Percentiles rank a stretch among this genome's conserved stretches.
These are phyloP conservation scores for Perca fluviatilis DNA, from an alignment of 2,113 vertebrate species.

Conservation along the genomic window DNA sequence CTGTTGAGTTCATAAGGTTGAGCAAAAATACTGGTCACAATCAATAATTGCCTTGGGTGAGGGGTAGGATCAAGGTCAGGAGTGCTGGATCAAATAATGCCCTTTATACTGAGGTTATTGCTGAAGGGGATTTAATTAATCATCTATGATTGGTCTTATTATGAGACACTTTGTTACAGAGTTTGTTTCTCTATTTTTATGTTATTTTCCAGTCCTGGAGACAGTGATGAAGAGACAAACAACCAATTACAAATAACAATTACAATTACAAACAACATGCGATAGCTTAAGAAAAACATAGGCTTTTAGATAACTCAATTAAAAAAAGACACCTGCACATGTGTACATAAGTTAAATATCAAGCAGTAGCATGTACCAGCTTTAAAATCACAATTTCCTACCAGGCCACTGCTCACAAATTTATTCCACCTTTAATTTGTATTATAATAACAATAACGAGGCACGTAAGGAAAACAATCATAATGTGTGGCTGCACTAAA, in stretches of 20 bases:
- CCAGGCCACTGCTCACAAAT: background rate
- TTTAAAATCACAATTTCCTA: background rate
- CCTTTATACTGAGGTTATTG: constrained; percentile 16
- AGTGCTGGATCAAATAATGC: constrained; percentile 36
- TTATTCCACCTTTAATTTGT: background rate
- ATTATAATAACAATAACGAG: background rate
- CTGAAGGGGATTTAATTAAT: constrained; percentile 38
- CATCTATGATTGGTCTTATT: constrained; percentile 18
- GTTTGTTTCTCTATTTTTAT: constrained; percentile 11
- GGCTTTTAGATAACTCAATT: background rate
- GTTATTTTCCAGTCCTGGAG: background rate
- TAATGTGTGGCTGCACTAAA: background rate
- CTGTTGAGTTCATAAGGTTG: constrained; percentile 42
- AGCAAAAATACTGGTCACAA: constrained; percentile 31
- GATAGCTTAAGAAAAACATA: background rate
- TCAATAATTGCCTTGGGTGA: constrained; percentile 59
- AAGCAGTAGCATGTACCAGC: background rate
- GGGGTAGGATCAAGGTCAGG: constrained; percentile 40
- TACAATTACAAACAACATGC: too few relatives aligned
- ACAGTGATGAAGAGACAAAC: constrained; percentile 12
- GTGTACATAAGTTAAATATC: background rate
- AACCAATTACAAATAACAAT: too few relatives aligned
- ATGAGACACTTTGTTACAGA: background rate
- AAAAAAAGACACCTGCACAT: background rate
- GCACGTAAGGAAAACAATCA: background rate